phyloP scores from a whole-genome alignment of 2,113 vertebrate genomes.

The Myiopsitta monachus region DNA sequence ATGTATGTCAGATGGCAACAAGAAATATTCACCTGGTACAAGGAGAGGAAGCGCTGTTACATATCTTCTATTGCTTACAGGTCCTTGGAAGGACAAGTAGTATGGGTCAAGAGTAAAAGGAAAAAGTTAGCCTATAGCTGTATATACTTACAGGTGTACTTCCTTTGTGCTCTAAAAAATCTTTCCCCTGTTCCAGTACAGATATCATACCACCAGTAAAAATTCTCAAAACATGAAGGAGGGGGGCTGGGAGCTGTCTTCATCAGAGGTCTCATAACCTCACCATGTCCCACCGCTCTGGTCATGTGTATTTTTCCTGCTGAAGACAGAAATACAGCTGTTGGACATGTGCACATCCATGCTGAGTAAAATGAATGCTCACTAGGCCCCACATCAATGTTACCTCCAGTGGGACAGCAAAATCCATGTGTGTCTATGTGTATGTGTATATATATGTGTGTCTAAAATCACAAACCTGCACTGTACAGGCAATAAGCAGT shows the following conservation, averaged over 20 bases:
- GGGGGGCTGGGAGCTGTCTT: background rate
- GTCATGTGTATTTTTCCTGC: background rate
- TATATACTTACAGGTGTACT: background rate
- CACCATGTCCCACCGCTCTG: background rate
- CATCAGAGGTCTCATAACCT: background rate
- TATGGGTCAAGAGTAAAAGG: background rate
- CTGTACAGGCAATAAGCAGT: background rate
- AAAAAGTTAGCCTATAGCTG: background rate
- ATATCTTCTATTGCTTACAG: background rate
- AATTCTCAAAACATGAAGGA: background rate
- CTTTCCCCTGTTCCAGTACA: background rate
- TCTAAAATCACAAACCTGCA: background rate
- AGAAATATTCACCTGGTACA: constrained; percentile 7
- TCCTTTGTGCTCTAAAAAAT: background rate
- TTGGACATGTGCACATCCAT: background rate
- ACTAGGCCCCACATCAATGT: background rate
- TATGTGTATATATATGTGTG: background rate
- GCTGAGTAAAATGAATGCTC: background rate
- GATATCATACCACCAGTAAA: background rate
- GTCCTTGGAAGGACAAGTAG: background rate
- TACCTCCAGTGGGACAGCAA: background rate
- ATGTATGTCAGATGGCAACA: background rate
- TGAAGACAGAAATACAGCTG: background rate
- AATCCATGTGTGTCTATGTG: background rate
- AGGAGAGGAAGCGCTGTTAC: constrained; percentile 12